Evolutionary conservation across 2,113 vertebrate genomes (phyloP).

Genomic region (Chionodraco myersi): DNA sequence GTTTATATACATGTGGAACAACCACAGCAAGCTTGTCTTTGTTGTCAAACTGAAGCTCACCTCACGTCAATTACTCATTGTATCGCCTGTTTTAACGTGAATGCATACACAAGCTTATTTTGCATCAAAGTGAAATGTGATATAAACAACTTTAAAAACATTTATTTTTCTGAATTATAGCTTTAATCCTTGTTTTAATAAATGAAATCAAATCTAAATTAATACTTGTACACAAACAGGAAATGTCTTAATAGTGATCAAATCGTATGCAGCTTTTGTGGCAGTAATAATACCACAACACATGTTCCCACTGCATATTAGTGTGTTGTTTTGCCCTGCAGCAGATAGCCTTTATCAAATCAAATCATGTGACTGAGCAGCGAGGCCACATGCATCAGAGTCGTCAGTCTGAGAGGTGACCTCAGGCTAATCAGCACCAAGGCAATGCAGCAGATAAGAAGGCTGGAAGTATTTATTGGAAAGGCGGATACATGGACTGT

Average conservation of each 20-base stretch:
- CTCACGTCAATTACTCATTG: neutral
- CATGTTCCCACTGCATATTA: conserved; percentile 31
- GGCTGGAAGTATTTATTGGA: neutral
- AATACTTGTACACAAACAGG: conserved; percentile 25
- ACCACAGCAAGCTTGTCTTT: neutral
- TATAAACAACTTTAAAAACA: neutral
- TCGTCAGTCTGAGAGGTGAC: conserved; percentile 45
- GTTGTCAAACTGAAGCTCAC: neutral
- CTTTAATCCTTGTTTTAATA: neutral
- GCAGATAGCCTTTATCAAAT: conserved; percentile 65
- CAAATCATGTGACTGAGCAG: conserved; percentile 65
- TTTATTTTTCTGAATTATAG: neutral
- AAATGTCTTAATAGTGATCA: conserved; percentile 8
- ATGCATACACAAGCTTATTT: neutral
- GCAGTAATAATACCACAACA: conserved; percentile 30
- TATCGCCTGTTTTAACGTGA: neutral
- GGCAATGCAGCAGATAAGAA: conserved; percentile 54
- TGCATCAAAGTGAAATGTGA: neutral
- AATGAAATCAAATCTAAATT: neutral
- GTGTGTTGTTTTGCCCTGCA: conserved; percentile 50
- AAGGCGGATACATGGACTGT: conserved; percentile 16
- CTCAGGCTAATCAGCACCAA: conserved; percentile 46
- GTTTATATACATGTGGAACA: neutral
- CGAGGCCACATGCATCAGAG: conserved; percentile 40
- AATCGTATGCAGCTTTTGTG: conserved; percentile 13